phyloP scores from a whole-genome alignment of 1,140 invertebrate genomes.

The Armadillidium nasatum region DNA sequence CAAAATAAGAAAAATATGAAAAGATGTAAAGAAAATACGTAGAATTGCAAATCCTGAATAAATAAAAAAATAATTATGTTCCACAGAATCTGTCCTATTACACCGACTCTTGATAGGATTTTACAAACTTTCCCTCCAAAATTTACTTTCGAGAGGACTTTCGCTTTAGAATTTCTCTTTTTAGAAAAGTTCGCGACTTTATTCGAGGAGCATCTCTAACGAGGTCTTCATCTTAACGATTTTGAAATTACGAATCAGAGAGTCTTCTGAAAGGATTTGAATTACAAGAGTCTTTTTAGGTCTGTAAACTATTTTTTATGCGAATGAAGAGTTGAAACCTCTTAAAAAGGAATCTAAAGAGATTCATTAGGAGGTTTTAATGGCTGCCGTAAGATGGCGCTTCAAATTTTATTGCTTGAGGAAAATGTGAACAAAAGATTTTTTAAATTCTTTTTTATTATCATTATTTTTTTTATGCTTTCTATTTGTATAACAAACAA shows the following conservation, averaged over 20 bases:
- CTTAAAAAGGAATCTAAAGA: neutral
- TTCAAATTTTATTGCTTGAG: neutral
- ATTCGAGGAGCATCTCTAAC: neutral
- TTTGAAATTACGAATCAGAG: neutral
- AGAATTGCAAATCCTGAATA: too few species aligned
- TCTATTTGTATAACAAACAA: neutral
- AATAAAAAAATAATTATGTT: too few species aligned
- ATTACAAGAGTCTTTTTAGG: neutral
- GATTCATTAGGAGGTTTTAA: neutral
- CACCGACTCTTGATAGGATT: neutral
- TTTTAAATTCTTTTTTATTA: neutral
- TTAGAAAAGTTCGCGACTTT: neutral
- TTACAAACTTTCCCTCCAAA: neutral
- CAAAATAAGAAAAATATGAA: too few species aligned
- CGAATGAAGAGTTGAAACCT: constrained; percentile 3
- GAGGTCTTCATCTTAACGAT: neutral
- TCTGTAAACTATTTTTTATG: neutral
- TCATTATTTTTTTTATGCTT: neutral
- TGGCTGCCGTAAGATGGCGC: neutral
- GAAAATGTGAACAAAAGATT: neutral
- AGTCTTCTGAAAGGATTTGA: neutral
- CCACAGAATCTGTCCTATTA: neutral
- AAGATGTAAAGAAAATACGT: too few species aligned
- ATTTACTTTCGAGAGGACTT: neutral
- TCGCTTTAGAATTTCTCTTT: neutral